A percentile compares a stretch with the other conserved stretches of the same genome.
Evolutionary conservation across 2,888 invertebrate species (phyloP).

Genomic region (Choristoneura rosaceana): DNA sequence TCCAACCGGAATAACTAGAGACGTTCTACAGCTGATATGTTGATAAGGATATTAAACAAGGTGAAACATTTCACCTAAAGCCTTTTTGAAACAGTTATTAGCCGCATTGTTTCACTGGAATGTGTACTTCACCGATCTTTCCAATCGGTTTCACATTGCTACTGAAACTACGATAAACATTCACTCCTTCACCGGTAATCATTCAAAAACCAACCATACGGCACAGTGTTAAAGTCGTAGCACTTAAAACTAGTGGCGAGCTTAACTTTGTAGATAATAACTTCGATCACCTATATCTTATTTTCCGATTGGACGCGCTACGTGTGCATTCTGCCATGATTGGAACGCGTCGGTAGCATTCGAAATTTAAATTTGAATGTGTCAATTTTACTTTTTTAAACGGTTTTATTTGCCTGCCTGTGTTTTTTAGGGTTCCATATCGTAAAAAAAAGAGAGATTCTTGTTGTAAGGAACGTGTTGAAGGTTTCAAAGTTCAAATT

Average conservation of each 20-base stretch:
- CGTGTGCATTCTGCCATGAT: conserved; percentile 59
- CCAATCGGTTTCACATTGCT: conserved; percentile 71
- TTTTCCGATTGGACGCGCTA: conserved; percentile 70
- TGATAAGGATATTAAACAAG: neutral
- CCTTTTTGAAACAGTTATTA: conserved; percentile 48
- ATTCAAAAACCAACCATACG: conserved; percentile 39
- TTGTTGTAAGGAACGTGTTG: too few species aligned
- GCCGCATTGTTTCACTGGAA: conserved; percentile 67
- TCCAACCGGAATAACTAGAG: too few species aligned
- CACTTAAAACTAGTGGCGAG: neutral
- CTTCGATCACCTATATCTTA: conserved; percentile 60
- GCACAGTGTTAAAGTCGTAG: conserved; percentile 22
- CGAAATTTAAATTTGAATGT: conserved; percentile 63
- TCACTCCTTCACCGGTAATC: neutral
- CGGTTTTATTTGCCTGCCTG: too few species aligned
- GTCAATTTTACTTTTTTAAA: conserved; percentile 62
- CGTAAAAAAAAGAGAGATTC: too few species aligned
- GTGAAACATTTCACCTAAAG: neutral
- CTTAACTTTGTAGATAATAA: conserved; percentile 50
- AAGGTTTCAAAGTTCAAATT: too few species aligned
- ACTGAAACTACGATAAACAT: conserved; percentile 57
- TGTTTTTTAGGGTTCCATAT: too few species aligned
- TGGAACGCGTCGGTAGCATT: conserved; percentile 69
- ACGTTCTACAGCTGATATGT: too few species aligned
- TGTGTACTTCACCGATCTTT: conserved; percentile 72